A percentile compares a stretch with the other conserved stretches of the same genome.
Conservation (phyloP, 2,797 vertebrate genomes). For the Poeciliopsis infans region DNA sequence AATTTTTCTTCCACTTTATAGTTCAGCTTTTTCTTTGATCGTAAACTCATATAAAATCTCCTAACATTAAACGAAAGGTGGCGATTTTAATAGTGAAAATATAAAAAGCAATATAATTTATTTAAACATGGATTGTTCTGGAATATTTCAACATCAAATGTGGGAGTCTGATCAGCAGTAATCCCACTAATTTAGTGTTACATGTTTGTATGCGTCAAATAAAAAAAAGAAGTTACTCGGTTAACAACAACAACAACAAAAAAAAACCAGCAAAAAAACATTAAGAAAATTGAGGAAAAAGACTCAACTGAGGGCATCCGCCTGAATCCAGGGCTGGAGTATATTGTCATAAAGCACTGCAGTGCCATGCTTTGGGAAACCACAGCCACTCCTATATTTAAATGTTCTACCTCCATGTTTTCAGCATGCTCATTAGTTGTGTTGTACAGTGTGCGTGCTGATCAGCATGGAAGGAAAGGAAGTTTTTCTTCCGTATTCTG, state of each 20-base stretch:
- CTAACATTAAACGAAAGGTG: neutral
- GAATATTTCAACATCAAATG: neutral
- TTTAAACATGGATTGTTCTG: neutral
- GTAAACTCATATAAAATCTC: neutral
- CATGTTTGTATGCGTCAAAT: neutral
- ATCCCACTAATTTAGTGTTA: neutral
- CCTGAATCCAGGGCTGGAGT: neutral
- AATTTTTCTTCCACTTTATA: neutral
- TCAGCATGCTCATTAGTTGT: neutral
- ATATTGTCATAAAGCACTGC: neutral
- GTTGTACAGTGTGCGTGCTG: neutral
- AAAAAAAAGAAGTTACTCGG: neutral
- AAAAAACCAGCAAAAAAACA: neutral
- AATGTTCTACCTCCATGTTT: neutral
- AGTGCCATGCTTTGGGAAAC: neutral
- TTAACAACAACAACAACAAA: neutral
- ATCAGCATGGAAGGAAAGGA: neutral
- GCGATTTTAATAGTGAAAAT: neutral
- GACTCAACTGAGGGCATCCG: neutral
- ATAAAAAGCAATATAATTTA: neutral
- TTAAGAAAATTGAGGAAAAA: neutral
- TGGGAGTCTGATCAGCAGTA: neutral
- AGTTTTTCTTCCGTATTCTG: neutral
- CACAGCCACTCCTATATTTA: neutral
- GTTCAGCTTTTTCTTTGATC: neutral